A percentile compares a stretch with the other conserved stretches of the same genome.
phyloP scores from a whole-genome alignment of 1,140 invertebrate species.

The Rhagoletis pomonella region DNA sequence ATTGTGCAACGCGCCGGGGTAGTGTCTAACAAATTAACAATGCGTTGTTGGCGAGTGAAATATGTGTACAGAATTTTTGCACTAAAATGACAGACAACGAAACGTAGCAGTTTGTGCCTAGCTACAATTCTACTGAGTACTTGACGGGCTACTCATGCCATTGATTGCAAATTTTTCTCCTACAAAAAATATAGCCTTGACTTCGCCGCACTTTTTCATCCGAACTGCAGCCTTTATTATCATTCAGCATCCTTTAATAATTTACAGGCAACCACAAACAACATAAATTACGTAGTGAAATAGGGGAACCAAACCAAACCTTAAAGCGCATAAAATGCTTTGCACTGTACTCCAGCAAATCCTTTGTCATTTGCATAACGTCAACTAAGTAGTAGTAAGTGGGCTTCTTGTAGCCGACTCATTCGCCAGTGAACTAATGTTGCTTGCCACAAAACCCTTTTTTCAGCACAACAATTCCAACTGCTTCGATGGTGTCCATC shows the following conservation, averaged over 20 bases:
- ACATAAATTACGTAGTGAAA: not conserved
- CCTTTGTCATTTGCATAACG: not conserved
- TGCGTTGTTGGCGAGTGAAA: not conserved
- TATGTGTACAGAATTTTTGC: not conserved
- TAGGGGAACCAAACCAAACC: not conserved
- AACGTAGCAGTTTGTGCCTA: not conserved
- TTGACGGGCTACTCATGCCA: not conserved
- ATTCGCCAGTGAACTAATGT: not conserved
- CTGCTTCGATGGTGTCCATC: conserved; percentile 4
- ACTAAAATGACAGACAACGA: not conserved
- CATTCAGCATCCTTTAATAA: not conserved
- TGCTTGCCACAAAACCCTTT: not conserved
- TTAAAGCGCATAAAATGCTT: not conserved
- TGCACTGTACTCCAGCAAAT: not conserved
- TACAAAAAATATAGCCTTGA: too few relatives aligned
- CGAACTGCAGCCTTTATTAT: not conserved
- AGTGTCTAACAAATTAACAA: conserved; percentile 35
- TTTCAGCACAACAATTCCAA: not conserved
- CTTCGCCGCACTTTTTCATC: not conserved
- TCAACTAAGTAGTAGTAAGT: not conserved
- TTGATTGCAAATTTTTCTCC: not conserved
- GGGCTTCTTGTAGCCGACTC: not conserved
- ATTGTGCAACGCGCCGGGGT: not conserved
- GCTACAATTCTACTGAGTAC: not conserved
- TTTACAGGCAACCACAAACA: not conserved